Conservation (phyloP, 2,113 vertebrate species). For the Chamaetylas fuelleborni region DNA sequence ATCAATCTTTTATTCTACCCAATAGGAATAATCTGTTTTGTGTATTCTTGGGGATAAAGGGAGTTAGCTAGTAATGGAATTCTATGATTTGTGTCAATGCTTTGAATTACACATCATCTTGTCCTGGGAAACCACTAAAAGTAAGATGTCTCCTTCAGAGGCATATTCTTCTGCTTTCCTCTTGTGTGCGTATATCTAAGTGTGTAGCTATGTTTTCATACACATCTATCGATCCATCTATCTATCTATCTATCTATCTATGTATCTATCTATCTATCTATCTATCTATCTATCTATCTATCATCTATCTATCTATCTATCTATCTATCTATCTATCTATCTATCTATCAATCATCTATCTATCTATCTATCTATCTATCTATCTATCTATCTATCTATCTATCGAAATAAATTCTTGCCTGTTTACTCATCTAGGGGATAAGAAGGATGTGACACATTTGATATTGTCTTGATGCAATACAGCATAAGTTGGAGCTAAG, state of each 20-base stretch:
- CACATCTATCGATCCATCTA: no score
- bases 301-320: no score
- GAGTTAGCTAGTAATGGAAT: slow-evolving; percentile 24
- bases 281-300: neutral
- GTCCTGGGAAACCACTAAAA: neutral
- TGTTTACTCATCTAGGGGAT: neutral
- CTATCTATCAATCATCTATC: no score
- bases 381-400: neutral
- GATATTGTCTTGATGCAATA: neutral
- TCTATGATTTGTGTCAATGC: neutral
- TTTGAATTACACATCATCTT: slow-evolving; percentile 2
- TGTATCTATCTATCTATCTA: neutral
- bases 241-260: no score
- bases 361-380: no score
- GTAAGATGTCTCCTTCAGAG: neutral
- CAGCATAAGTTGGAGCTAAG: neutral
- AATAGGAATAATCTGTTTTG: neutral
- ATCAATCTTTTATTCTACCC: slow-evolving; percentile 16
- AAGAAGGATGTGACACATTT: neutral
- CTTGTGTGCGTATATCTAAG: neutral
- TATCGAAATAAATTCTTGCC: neutral
- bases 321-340: no score
- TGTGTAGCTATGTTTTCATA: neutral
- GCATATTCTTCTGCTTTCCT: neutral
- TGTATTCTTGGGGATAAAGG: neutral